Conservation (phyloP, 2,888 invertebrate species). For the Drosophila heteroneura region DNA sequence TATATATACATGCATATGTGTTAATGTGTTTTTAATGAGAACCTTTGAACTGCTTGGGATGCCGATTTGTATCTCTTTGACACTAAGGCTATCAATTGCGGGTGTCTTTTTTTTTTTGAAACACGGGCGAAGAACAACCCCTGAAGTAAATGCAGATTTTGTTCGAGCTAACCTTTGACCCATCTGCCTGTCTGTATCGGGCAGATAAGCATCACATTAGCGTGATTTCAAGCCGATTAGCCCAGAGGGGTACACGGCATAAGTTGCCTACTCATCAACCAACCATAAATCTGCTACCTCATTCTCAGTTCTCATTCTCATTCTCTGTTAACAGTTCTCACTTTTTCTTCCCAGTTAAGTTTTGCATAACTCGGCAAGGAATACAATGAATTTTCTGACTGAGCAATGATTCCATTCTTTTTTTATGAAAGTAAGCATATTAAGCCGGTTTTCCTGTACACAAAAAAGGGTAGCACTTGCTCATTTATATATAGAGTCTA, state of each 20-base stretch:
- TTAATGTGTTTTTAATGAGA: constrained; percentile 62
- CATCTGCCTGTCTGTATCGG: constrained; percentile 40
- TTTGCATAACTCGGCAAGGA: background rate
- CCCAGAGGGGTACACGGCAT: constrained; percentile 13
- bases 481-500: background rate
- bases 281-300: constrained; percentile 47
- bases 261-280: constrained; percentile 60
- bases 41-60: constrained; percentile 41
- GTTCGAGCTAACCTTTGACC: constrained; percentile 39
- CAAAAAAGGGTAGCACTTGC: background rate
- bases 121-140: constrained; percentile 32
- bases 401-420: background rate
- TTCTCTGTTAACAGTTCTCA: background rate
- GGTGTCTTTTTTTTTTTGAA: constrained; percentile 30
- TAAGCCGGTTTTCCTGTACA: background rate
- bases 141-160: constrained; percentile 59
- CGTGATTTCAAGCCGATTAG: constrained; percentile 72
- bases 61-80: constrained; percentile 38
- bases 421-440: background rate
- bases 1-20: constrained; percentile 8
- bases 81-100: constrained; percentile 33
- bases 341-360: background rate
- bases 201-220: constrained; percentile 74
- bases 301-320: constrained; percentile 16
- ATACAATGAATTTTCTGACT: background rate